Conservation (phyloP, 1,140 invertebrate genomes). For the Choristoneura fumiferana region DNA sequence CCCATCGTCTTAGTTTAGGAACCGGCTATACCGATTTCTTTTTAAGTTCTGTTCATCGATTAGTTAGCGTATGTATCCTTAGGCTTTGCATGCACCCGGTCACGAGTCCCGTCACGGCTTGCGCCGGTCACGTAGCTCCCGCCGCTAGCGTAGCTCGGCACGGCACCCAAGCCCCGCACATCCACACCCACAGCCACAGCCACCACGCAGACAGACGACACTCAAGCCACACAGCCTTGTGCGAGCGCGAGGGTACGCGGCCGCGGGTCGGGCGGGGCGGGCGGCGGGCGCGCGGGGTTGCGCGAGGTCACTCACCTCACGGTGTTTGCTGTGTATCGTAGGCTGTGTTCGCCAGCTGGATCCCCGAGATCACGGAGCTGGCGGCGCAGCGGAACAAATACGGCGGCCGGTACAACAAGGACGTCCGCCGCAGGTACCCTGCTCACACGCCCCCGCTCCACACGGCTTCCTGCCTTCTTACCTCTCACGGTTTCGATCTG, state of each 20-base stretch:
- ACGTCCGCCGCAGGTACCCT: conserved; percentile 97
- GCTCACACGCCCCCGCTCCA: conserved; percentile 76
- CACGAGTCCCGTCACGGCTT: conserved; percentile 70
- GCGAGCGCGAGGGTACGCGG: conserved; percentile 69
- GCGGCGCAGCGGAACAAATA: conserved; percentile 98
- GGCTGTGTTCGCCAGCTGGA: conserved; percentile 99
- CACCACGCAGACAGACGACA: conserved; percentile 75
- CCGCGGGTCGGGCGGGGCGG: conserved; percentile 52
- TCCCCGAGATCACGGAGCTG: conserved; percentile 99
- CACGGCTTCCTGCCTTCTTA: conserved; percentile 69
- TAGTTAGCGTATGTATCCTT: conserved; percentile 72
- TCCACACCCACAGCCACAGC: too few relatives aligned
- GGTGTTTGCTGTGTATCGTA: conserved; percentile 82
- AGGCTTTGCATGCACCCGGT: conserved; percentile 75
- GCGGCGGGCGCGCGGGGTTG: conserved; percentile 50
- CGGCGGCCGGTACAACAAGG: conserved; percentile 98
- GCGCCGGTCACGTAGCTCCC: conserved; percentile 60
- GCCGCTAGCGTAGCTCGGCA: conserved; percentile 71
- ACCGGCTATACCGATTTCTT: conserved; percentile 72
- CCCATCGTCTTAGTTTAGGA: conserved; percentile 65
- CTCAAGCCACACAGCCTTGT: conserved; percentile 73
- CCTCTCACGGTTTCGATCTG: conserved; percentile 73
- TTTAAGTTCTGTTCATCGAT: conserved; percentile 75
- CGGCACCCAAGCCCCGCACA: conserved; percentile 73
- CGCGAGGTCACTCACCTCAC: conserved; percentile 62